Conservation (phyloP, 2,797 vertebrate species). For the Sciaenops ocellatus region DNA sequence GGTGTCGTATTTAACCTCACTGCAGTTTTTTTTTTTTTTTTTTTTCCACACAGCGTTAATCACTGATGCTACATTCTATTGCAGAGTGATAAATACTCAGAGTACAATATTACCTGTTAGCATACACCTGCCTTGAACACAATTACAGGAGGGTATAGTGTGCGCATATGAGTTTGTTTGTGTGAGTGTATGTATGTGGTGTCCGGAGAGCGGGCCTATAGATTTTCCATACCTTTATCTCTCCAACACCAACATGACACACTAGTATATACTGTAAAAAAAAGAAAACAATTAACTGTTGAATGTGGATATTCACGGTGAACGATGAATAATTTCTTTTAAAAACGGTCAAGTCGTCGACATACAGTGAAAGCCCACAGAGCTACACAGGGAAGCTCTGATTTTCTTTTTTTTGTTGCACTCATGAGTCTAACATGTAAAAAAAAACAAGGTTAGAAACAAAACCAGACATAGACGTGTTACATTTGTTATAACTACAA, state of each 20-base stretch:
- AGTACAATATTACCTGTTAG: slow-evolving; percentile 68
- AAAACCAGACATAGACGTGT: slow-evolving; percentile 39
- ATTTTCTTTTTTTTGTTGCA: slow-evolving; percentile 7
- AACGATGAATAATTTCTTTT: slow-evolving; percentile 37
- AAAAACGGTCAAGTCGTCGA: slow-evolving; percentile 37
- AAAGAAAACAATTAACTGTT: not conserved
- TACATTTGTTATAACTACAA: slow-evolving; percentile 43
- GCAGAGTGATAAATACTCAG: slow-evolving; percentile 79
- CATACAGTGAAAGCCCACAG: slow-evolving; percentile 45
- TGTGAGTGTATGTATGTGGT: slow-evolving; percentile 24
- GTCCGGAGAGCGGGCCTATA: slow-evolving; percentile 47
- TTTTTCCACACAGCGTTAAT: slow-evolving; percentile 71
- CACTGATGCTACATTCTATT: slow-evolving; percentile 86
- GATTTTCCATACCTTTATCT: slow-evolving; percentile 45
- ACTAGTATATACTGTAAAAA: slow-evolving; percentile 26
- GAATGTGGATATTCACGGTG: slow-evolving; percentile 23
- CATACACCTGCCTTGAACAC: slow-evolving; percentile 62
- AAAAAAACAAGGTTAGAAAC: slow-evolving; percentile 32
- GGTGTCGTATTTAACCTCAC: slow-evolving; percentile 72
- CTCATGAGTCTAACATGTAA: slow-evolving; percentile 26
- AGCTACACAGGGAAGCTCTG: slow-evolving; percentile 45
- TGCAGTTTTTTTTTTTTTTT: slow-evolving; percentile 68
- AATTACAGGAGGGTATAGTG: slow-evolving; percentile 57
- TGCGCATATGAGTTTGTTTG: slow-evolving; percentile 27
- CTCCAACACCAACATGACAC: slow-evolving; percentile 45